Base-by-base conservation (phyloP, 2,888 invertebrate species). In the Steinernema hermaphroditum region DNA sequence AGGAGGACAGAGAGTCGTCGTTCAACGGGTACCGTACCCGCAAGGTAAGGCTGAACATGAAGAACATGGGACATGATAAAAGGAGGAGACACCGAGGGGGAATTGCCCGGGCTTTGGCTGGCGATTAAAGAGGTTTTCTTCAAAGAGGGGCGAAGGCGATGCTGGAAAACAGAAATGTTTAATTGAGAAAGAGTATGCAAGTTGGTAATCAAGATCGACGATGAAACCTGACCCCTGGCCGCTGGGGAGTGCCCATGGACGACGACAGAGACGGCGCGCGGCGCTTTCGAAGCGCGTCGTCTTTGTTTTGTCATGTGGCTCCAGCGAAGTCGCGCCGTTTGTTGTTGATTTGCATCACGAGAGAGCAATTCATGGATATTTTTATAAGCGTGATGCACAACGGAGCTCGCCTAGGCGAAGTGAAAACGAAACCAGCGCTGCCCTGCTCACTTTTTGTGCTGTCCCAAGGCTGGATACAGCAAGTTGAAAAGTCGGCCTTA, bases 201-300 rank as follows among this genome's bases (percentile, higher is more conserved):
- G 54, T 54, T 54, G 54, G 54, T 54, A 54, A 54, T 54, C 54
- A 54, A 54, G 54, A 54, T 24, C 2, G 54, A 27, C 54, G 54
- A 54, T 54, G 54, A 24, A 54, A 54, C 54, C 24, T 54, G 54
- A 54, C 54, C 54, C 54, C 6, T 54, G 54, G 54, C 27, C 27
- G 54, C 27, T 9, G 22, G 54, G 24, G 54, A 54, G 6, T 27
- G 54, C 54, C 54, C 54, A 16, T 22, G 54, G 27, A 22, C 54
- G 54, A 2, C 54, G n/a, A n/a, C n/a, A n/a, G n/a, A n/a, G n/a
- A n/a, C n/a, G n/a, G n/a, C n/a, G n/a, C n/a, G n/a, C n/a, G 4
- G 6, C 54, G 54, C 24, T 9, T 12, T 22, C 6, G 16, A n/a
- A 46, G 22, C 54, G 22, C 27, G 6, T 54, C 6, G 54, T 24